Evolutionary conservation across 2,797 vertebrate genomes (phyloP).

Genomic region (Cynopterus sphinx): DNA sequence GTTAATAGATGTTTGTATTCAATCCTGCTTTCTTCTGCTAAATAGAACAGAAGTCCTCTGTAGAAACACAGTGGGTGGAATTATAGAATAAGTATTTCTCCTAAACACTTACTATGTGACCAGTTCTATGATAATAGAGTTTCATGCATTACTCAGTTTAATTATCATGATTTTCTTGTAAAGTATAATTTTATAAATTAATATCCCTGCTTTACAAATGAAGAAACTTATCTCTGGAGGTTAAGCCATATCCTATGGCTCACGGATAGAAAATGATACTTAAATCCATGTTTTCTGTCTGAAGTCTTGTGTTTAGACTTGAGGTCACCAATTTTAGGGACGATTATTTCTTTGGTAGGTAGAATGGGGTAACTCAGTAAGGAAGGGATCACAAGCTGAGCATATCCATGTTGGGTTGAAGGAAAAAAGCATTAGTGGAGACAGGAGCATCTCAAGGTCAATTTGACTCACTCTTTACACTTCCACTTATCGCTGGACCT

Average conservation of each 20-base stretch:
- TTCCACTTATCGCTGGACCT: background rate
- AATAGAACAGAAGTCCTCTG: background rate
- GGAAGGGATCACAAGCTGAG: background rate
- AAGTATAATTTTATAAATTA: background rate
- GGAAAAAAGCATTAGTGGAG: background rate
- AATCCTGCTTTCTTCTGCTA: background rate
- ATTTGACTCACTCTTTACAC: fast-evolving
- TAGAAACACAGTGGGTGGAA: background rate
- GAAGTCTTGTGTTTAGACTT: background rate
- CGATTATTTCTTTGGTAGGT: background rate
- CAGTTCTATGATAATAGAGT: background rate
- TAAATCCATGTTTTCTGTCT: background rate
- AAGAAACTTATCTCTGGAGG: background rate
- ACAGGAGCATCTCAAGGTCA: background rate
- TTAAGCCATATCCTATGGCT: background rate
- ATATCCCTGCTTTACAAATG: background rate
- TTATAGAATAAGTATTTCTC: background rate
- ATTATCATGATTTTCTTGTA: background rate
- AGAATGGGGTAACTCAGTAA: background rate
- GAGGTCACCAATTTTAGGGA: background rate
- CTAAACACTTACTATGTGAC: background rate
- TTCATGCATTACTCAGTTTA: background rate
- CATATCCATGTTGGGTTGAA: fast-evolving
- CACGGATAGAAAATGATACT: background rate
- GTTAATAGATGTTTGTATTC: background rate